Base-by-base conservation (phyloP, 2,113 vertebrate species). In the Dissostichus mawsoni region DNA sequence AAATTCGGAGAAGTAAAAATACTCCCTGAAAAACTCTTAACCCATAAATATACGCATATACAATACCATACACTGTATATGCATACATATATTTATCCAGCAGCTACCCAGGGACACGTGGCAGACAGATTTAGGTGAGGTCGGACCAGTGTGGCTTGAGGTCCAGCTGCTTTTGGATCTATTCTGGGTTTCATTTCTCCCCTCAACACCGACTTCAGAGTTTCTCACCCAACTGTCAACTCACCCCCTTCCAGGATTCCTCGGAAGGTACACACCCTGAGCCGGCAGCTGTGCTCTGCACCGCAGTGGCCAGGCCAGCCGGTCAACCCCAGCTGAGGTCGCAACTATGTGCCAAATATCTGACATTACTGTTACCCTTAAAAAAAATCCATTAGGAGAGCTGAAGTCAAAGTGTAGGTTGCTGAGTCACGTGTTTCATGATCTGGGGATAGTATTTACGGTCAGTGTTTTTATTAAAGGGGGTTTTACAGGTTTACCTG, bases 201-300 rank as follows among this genome's bases (percentile, higher is more conserved):
- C 86, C 82, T 68, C 81, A 84, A 89, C 82, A 89, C 67, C 82
- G 80, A 72, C 78, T 81, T 76, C 71, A 76, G 66, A 84, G 65
- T 85, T 72, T 86, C 85, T 41, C 85, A 80, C 87, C 88, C 87
- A 87, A 78, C 87, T 85, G 90, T 89, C 82, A 81, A 83, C 56
- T 82, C 86, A 78, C 75, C 81, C 84, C 55, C 82, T 68, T 71
- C 74, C 63, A 73, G 65, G 70, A 86, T 87, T 77, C 88, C 85
- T 86, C 36, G 59, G 75, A 47, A 58, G 45, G 70, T 85, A 79
- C 88, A 78, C 93, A 79, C 91, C 91, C 90, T 75, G 58, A 56
- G 45, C 65, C 67, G 56, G 56, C 82, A 69, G 85, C 78, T 17
- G 4, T 29, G 62, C 67, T 69, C 29, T 61, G 65, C 41, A 90